These are phyloP conservation scores for Nannoperca obscura DNA, from an alignment of 2,797 vertebrate species.

Conservation along the genomic window DNA sequence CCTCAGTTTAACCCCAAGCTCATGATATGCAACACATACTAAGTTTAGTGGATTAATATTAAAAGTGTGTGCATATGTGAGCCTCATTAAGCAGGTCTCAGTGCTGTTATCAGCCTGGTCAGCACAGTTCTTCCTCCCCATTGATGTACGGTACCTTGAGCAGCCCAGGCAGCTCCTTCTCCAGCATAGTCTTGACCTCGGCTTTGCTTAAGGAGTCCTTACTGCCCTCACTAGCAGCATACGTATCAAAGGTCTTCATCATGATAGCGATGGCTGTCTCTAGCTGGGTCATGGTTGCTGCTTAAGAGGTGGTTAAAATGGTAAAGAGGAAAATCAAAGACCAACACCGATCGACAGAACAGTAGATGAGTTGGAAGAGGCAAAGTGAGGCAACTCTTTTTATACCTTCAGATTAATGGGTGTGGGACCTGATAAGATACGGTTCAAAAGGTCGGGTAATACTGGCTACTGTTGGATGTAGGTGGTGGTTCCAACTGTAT, in stretches of 20 bases:
- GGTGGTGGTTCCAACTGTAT: conserved; percentile 17
- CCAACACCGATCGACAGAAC: background rate
- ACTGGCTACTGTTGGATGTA: background rate
- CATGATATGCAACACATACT: background rate
- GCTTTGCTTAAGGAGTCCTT: conserved; percentile 73
- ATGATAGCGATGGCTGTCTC: conserved; percentile 77
- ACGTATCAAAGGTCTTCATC: conserved; percentile 80
- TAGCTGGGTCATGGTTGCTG: conserved; percentile 70
- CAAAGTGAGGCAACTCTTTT: conserved; percentile 4
- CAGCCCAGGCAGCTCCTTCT: conserved; percentile 83
- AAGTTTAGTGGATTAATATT: background rate
- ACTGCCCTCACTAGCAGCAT: conserved; percentile 52
- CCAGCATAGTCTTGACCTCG: conserved; percentile 79
- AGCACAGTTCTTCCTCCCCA: background rate
- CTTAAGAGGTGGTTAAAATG: background rate
- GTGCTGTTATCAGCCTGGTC: background rate
- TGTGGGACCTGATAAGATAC: background rate
- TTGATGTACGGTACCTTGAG: conserved; percentile 71
- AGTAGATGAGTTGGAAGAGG: conserved; percentile 9
- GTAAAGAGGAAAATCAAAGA: background rate
- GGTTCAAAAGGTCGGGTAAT: background rate
- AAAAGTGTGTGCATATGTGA: background rate
- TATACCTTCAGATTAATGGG: conserved; percentile 39
- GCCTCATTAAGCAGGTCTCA: background rate
- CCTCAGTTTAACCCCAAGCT: background rate